phyloP scores from a whole-genome alignment of 2,113 vertebrate species.

The Charadrius vociferus region DNA sequence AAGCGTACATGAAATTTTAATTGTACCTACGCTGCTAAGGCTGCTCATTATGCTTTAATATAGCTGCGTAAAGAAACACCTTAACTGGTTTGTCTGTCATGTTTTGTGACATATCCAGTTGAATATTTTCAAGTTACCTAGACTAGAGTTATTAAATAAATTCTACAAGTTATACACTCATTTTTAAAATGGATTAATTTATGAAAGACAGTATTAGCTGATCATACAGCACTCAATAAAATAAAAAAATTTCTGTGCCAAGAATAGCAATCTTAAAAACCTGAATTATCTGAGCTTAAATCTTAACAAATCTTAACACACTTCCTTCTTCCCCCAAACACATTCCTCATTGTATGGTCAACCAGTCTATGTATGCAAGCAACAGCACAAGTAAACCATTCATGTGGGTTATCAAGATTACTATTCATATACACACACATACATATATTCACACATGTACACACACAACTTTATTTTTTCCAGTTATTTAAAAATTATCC shows the following conservation, averaged over 20 bases:
- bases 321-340: not conserved
- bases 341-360: fast-evolving
- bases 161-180: not conserved
- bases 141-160: not conserved
- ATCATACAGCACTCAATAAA: not conserved
- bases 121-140: not conserved
- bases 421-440: not conserved
- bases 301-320: not conserved
- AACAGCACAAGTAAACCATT: not conserved
- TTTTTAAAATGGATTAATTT: not conserved
- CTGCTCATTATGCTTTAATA: not conserved
- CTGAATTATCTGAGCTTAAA: not conserved
- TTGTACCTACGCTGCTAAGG: not conserved
- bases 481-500: too few species aligned
- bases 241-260: not conserved
- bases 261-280: not conserved
- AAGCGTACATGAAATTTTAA: not conserved
- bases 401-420: not conserved
- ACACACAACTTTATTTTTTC: not conserved
- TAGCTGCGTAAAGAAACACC: not conserved
- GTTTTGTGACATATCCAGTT: not conserved
- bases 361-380: not conserved
- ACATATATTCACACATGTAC: not conserved
- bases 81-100: not conserved
- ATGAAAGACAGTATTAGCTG: not conserved